Percentiles rank a stretch among this genome's conserved stretches.
phyloP scores from a whole-genome alignment of 2,797 vertebrate species.

The Caiman crocodilus region DNA sequence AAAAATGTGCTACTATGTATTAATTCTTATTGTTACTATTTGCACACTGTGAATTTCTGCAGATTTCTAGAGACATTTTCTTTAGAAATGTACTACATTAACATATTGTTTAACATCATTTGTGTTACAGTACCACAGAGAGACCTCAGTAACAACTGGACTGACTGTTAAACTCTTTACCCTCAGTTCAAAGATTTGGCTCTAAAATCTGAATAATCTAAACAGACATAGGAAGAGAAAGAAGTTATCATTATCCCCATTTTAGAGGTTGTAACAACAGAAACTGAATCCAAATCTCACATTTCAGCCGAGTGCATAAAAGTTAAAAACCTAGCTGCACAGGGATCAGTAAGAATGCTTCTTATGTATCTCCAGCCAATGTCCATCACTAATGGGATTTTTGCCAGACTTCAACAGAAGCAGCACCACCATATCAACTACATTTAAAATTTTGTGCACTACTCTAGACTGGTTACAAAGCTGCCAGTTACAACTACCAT shows the following conservation, averaged over 20 bases:
- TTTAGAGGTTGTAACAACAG: background rate
- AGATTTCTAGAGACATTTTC: rapidly evolving
- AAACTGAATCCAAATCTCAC: background rate
- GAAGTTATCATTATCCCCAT: background rate
- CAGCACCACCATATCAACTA: background rate
- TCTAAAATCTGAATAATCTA: background rate
- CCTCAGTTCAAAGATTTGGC: background rate
- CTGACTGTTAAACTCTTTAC: background rate
- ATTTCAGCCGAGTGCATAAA: background rate
- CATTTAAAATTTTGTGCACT: background rate
- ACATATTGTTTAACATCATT: background rate
- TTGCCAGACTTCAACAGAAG: background rate
- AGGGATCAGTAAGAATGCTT: background rate
- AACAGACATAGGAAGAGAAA: background rate
- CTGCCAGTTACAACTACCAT: background rate
- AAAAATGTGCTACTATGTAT: background rate
- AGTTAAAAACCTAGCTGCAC: rapidly evolving
- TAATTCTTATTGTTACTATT: background rate
- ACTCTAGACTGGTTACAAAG: background rate
- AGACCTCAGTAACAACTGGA: background rate
- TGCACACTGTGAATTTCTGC: background rate
- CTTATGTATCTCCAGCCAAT: background rate
- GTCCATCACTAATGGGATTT: background rate
- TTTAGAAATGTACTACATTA: background rate
- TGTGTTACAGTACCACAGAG: background rate